Evolutionary conservation across 2,888 invertebrate genomes (phyloP), one percentile per base, ranked within the genome.

Genomic region (Syritta pipiens): DNA sequence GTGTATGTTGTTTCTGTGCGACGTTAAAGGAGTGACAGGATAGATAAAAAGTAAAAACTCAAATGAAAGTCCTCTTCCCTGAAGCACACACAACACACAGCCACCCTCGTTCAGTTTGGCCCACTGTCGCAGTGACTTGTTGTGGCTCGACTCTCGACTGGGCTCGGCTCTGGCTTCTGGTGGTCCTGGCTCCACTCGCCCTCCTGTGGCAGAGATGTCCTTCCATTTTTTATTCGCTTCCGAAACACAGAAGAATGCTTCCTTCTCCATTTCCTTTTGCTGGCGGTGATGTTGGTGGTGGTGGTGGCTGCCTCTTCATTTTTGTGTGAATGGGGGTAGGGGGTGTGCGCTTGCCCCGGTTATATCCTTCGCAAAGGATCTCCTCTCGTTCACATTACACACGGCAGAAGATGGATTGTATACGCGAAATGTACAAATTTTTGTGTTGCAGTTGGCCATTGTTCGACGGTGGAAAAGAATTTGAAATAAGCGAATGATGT

Each of bases 321-420:
- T 30, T 28, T 59, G 22, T 37, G 19, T 44, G 22, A 19, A 22
- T 53, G 14, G 46, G 7, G 51, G 46, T 68, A 40, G 28, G 24
- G 30, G 10, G 63, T 55, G 49, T 63, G n/a, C n/a, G n/a, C n/a
- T n/a, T n/a, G n/a, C n/a, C n/a, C n/a, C n/a, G n/a, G n/a, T n/a
- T n/a, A n/a, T 76, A 69, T 69, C 76, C 69, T 76, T 26, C 55
- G 17, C 2, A 42, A 44, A 69, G 57, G 69, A 63, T 76, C 69
- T 57, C 28, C 35, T 49, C 57, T 32, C 48, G n/a, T n/a, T n/a
- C 65, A 74, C 49, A 60, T 35, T 60, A 75, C 60, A 68, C 75
- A 60, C 68, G 53, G n/a, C n/a, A 60, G 53, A 72, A 72, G 77
- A 77, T 72, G 77, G 65, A 77, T 77, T 60, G 65, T 46, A 53